Evolutionary conservation across 1,140 invertebrate genomes (phyloP).

Genomic region (Euwallacea fornicatus): DNA sequence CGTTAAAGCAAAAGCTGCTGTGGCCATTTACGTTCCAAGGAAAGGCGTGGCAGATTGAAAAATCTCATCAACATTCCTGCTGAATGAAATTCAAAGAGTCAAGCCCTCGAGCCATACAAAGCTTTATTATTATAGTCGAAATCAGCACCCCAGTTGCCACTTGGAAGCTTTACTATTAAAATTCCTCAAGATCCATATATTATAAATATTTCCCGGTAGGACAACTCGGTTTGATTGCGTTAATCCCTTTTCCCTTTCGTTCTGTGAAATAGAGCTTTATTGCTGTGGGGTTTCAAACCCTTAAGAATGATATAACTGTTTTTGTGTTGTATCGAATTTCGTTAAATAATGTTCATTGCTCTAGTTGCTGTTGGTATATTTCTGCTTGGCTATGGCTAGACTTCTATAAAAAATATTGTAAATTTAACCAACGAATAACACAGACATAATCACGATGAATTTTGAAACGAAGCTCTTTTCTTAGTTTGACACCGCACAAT

Average conservation of each 20-base stretch:
- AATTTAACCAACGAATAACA: too few species aligned
- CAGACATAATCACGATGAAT: too few species aligned
- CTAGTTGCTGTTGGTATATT: too few species aligned
- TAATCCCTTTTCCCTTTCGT: constrained; percentile 16
- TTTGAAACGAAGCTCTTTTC: too few species aligned
- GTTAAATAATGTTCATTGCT: too few species aligned
- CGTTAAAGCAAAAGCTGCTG: neutral
- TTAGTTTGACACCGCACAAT: too few species aligned
- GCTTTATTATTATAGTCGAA: constrained; percentile 22
- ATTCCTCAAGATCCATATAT: constrained; percentile 33
- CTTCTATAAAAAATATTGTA: too few species aligned
- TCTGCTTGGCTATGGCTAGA: too few species aligned
- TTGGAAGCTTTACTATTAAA: constrained; percentile 27
- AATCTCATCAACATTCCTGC: constrained; percentile 15
- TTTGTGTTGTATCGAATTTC: too few species aligned
- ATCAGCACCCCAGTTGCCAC: constrained; percentile 9
- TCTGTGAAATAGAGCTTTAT: constrained; percentile 14
- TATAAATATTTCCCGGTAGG: constrained; percentile 30
- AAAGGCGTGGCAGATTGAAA: constrained; percentile 11
- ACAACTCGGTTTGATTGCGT: constrained; percentile 29
- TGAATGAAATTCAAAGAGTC: constrained; percentile 14
- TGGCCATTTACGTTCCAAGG: neutral
- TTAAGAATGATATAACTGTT: neutral
- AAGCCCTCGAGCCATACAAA: constrained; percentile 12
- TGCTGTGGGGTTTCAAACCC: constrained; percentile 11